Conservation (phyloP, 2,113 vertebrate genomes). For the Rutilus rutilus region DNA sequence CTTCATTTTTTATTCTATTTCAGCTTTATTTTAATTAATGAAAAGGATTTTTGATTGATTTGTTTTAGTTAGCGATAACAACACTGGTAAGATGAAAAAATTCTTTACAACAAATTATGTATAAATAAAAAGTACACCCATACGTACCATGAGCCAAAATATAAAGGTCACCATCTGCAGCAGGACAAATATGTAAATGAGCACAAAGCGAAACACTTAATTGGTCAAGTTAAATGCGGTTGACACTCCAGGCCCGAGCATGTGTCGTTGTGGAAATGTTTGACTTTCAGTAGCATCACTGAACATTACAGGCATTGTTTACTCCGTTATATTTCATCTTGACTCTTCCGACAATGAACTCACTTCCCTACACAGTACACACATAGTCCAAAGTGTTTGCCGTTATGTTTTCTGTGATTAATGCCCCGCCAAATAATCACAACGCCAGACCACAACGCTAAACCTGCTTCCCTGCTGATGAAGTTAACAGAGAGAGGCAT, state of each 20-base stretch:
- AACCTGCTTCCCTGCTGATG: constrained; percentile 2
- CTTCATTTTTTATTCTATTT: not conserved
- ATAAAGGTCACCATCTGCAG: not conserved
- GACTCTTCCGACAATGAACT: not conserved
- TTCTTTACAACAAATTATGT: not conserved
- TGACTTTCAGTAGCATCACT: not conserved
- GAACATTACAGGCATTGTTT: not conserved
- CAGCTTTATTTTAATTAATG: not conserved
- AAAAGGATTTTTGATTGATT: not conserved
- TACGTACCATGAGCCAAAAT: not conserved
- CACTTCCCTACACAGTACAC: not conserved
- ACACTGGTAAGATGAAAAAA: not conserved
- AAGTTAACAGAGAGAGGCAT: not conserved
- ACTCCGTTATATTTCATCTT: not conserved
- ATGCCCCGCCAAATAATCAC: not conserved
- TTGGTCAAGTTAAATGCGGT: not conserved
- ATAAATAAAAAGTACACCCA: too few species aligned
- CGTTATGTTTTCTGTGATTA: not conserved
- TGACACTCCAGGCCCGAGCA: not conserved
- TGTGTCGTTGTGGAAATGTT: not conserved
- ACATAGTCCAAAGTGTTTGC: not conserved
- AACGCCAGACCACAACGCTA: not conserved
- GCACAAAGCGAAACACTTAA: not conserved
- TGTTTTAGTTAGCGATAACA: not conserved
- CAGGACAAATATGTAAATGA: not conserved